These are phyloP conservation scores for Pachyuromys duprasi DNA, from an alignment of 2,797 vertebrate species.

Conservation along the genomic window DNA sequence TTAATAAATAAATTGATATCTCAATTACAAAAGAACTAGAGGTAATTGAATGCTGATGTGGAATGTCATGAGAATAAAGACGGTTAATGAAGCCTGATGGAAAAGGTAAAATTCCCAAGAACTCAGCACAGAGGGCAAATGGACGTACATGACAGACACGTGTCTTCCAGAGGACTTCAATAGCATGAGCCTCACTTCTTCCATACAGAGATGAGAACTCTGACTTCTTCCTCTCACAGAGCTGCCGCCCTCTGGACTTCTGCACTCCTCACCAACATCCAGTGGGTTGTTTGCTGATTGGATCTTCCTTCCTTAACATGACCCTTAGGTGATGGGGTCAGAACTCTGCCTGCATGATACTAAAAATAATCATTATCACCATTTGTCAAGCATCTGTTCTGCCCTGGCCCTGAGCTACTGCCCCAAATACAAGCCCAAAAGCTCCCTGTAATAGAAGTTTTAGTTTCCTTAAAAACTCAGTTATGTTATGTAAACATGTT, in stretches of 20 bases:
- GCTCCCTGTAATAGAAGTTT: too few species aligned
- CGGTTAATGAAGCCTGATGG: background rate
- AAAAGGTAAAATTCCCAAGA: background rate
- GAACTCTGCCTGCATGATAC: background rate
- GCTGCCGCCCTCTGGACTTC: background rate
- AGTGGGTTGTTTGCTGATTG: background rate
- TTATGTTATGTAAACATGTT: too few species aligned
- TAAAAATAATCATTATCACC: background rate
- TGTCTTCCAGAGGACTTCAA: background rate
- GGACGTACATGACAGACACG: background rate
- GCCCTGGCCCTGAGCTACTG: background rate
- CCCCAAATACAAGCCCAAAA: background rate
- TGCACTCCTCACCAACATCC: background rate
- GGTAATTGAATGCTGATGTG: background rate
- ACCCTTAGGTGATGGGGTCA: background rate
- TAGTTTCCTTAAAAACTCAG: too few species aligned
- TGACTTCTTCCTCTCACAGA: background rate
- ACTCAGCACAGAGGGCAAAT: background rate
- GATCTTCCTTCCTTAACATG: constrained; percentile 4
- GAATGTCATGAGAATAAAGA: background rate
- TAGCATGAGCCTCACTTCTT: background rate
- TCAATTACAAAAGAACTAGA: background rate
- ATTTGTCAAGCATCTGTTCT: background rate
- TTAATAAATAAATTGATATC: background rate
- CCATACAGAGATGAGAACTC: background rate